A percentile compares a stretch with the other conserved stretches of the same genome.
Conservation (phyloP, 2,888 invertebrate genomes). For the Neria commutata region DNA sequence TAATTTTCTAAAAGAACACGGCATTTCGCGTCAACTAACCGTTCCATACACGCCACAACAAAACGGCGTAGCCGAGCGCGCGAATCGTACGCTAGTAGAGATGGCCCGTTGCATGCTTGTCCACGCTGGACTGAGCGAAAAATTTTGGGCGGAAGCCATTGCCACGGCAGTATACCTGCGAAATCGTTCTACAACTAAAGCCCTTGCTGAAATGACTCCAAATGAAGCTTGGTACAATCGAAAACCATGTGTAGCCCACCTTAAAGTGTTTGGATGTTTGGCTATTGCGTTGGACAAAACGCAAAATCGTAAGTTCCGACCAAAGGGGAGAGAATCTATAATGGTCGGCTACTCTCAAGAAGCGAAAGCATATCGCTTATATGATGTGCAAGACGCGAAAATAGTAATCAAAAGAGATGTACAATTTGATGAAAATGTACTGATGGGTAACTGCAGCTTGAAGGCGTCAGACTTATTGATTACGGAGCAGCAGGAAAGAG, state of each 20-base stretch:
- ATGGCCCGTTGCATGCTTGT: constrained; percentile 43
- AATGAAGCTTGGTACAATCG: constrained; percentile 30
- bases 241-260: constrained; percentile 27
- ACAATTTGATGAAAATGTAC: no score
- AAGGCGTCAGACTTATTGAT: no score
- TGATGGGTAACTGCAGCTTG: no score
- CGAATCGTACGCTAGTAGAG: constrained; percentile 35
- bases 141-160: constrained; percentile 36
- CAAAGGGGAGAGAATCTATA: constrained; percentile 1
- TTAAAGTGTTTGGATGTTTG: constrained; percentile 20
- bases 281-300: constrained; percentile 23
- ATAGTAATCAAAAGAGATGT: no score
- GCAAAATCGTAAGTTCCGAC: background rate
- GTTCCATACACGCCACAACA: constrained; percentile 35
- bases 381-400: no score
- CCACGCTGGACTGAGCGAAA: constrained; percentile 32
- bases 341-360: background rate
- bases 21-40: constrained; percentile 28
- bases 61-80: constrained; percentile 34
- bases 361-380: constrained; percentile 6
- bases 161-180: constrained; percentile 30
- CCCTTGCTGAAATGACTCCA: constrained; percentile 24
- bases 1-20: constrained; percentile 22
- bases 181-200: constrained; percentile 26
- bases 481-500: no score